Evolutionary conservation across 2,888 invertebrate species (phyloP), one percentile per base, ranked within the genome.

Genomic region (Hypsopygia costalis): DNA sequence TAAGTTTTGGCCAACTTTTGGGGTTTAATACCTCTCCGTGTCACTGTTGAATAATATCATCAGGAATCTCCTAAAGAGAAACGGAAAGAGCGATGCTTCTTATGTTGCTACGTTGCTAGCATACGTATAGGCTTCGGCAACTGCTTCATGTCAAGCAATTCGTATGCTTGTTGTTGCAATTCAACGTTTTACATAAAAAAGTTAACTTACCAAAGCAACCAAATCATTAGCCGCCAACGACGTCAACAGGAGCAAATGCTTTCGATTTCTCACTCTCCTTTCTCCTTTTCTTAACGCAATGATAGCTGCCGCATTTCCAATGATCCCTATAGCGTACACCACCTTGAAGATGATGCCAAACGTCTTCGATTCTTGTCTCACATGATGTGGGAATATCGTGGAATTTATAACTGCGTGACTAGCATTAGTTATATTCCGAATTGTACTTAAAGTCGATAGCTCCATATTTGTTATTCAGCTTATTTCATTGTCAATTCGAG

Each of bases 181-280:
- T n/a, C n/a, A n/a, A n/a, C n/a, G n/a, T n/a, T n/a, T n/a, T n/a
- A n/a, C n/a, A n/a, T n/a, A n/a, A n/a, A n/a, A n/a, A n/a, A n/a
- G n/a, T n/a, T n/a, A n/a, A 42, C 78, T 81, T 41, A 87, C 87
- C 72, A 88, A 47, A 20, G 95, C 95, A 30, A 95, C 91, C 41
- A 96, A 86, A 75, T 97, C 96, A 65, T 96, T 96, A 36, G 91
- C 91, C 21, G 94, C 93, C 51, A 97, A 78, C 55, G 95, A 94
- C 16, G 94, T 93, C 43, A 94, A 80, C 91, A 96, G 92, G 60
- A 96, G 81, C 55, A 95, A 90, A 77, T 96, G 95, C 70, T 95
- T 95, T 51, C 93, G 91, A 69, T 96, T 96, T 60, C 95, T 90
- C 29, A 93, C 91, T 63, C 92, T 91, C 52, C 92, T 90, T 74